phyloP scores from a whole-genome alignment of 2,888 invertebrate genomes.

The Venusia cambrica region DNA sequence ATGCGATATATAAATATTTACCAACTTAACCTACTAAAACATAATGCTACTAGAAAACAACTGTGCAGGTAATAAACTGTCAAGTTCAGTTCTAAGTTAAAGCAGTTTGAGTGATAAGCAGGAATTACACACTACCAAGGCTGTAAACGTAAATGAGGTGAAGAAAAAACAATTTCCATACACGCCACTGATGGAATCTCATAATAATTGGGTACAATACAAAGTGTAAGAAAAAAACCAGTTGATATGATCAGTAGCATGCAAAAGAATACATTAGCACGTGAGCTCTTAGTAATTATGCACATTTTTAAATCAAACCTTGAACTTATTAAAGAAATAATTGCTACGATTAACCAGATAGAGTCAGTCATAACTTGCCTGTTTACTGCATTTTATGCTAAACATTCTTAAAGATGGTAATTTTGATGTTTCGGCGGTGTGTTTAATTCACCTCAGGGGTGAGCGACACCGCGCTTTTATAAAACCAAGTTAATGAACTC shows the following conservation, averaged over 20 bases:
- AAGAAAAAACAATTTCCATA: slow-evolving; percentile 58
- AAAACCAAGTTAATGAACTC: slow-evolving; percentile 17
- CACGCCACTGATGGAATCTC: slow-evolving; percentile 67
- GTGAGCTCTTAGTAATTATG: slow-evolving; percentile 61
- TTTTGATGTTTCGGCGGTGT: slow-evolving; percentile 16
- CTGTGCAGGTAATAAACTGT: too few relatives aligned
- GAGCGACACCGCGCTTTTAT: slow-evolving; percentile 15
- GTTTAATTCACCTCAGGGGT: slow-evolving; percentile 14
- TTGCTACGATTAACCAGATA: slow-evolving; percentile 27
- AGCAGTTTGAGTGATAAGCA: slow-evolving; percentile 21
- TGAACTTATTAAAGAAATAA: slow-evolving; percentile 53
- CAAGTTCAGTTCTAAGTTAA: slow-evolving; percentile 3
- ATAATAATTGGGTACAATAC: slow-evolving; percentile 60
- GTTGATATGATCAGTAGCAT: slow-evolving; percentile 61
- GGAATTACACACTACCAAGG: slow-evolving; percentile 60
- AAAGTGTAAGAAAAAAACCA: slow-evolving; percentile 44
- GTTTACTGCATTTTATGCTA: slow-evolving; percentile 23
- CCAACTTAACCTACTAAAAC: too few relatives aligned
- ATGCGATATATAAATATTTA: too few relatives aligned
- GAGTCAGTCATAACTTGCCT: slow-evolving; percentile 19
- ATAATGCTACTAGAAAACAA: too few relatives aligned
- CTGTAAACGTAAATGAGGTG: slow-evolving; percentile 49
- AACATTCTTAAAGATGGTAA: slow-evolving; percentile 20
- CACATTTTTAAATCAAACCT: slow-evolving; percentile 59
- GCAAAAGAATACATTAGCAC: slow-evolving; percentile 62